Evolutionary conservation across 2,888 invertebrate species (phyloP).

Genomic region (Xestoiulus laeticollis): DNA sequence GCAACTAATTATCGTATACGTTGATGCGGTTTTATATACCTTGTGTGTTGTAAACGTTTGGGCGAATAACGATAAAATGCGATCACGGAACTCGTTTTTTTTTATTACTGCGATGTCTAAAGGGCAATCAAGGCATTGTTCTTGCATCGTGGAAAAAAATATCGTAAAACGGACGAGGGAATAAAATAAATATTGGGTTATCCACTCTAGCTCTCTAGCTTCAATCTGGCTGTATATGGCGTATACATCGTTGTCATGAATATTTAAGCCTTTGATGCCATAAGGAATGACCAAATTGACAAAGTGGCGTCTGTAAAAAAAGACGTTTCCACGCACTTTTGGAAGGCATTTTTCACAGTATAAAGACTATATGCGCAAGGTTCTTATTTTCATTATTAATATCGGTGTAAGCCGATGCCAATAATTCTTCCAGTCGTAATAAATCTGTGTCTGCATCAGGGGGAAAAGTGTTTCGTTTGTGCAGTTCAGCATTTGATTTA

Average conservation of each 20-base stretch:
- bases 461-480: not conserved
- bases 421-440: conserved; percentile 12
- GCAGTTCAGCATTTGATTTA: not conserved
- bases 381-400: not conserved
- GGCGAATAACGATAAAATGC: not conserved
- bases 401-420: conserved; percentile 18
- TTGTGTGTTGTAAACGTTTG: not conserved
- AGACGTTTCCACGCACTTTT: not conserved
- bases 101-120: not conserved
- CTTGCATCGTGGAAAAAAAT: not conserved
- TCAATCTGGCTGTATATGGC: too few species aligned
- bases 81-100: not conserved
- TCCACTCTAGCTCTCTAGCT: not conserved
- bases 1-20: not conserved
- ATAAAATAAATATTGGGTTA: not conserved
- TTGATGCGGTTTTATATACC: not conserved
- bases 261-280: conserved; percentile 18
- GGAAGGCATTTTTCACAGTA: not conserved
- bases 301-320: not conserved
- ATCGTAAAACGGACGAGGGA: not conserved
- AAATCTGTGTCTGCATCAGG: not conserved
- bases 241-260: not conserved
- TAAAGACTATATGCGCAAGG: not conserved
- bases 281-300: not conserved
- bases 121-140: not conserved